Percentiles rank a stretch among this genome's conserved stretches.
Evolutionary conservation across 2,113 vertebrate species (phyloP).

Genomic region (Dicerorhinus sumatrensis): DNA sequence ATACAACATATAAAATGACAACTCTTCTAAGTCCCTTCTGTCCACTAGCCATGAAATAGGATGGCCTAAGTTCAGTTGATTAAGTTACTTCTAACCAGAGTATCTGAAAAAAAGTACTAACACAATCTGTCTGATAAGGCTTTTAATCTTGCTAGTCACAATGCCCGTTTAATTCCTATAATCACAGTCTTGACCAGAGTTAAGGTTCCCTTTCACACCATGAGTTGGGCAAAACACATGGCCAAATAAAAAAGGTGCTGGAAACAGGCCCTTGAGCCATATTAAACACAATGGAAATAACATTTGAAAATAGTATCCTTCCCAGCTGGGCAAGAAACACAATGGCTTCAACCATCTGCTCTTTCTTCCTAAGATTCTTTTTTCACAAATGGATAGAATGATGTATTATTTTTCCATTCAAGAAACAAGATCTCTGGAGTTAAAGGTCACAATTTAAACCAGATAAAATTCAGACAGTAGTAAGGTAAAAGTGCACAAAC

Average conservation of each 20-base stretch:
- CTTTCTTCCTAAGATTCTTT: constrained; percentile 58
- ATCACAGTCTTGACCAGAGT: constrained; percentile 68
- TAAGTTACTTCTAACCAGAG: constrained; percentile 54
- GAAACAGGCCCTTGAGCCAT: constrained; percentile 68
- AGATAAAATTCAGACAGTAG: constrained; percentile 50
- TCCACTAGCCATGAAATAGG: constrained; percentile 10
- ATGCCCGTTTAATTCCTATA: constrained; percentile 66
- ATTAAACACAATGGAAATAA: constrained; percentile 79
- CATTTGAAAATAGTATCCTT: constrained; percentile 69
- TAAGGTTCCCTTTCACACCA: constrained; percentile 62
- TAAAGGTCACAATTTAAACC: constrained; percentile 57
- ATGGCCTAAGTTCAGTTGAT: constrained; percentile 47
- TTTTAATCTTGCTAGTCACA: constrained; percentile 61
- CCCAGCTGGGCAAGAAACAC: constrained; percentile 73
- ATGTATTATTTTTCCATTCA: constrained; percentile 40
- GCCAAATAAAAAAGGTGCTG: constrained; percentile 81
- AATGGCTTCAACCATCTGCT: constrained; percentile 64
- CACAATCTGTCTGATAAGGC: constrained; percentile 47
- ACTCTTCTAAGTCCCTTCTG: constrained; percentile 38
- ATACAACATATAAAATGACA: constrained; percentile 50
- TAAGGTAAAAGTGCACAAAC: constrained; percentile 14
- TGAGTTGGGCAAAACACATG: constrained; percentile 73
- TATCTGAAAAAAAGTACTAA: background rate
- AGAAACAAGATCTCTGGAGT: constrained; percentile 62
- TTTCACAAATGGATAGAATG: constrained; percentile 62